These are phyloP conservation scores for Laticauda laticaudata DNA, from an alignment of 2,113 vertebrate genomes.

Conservation along the genomic window DNA sequence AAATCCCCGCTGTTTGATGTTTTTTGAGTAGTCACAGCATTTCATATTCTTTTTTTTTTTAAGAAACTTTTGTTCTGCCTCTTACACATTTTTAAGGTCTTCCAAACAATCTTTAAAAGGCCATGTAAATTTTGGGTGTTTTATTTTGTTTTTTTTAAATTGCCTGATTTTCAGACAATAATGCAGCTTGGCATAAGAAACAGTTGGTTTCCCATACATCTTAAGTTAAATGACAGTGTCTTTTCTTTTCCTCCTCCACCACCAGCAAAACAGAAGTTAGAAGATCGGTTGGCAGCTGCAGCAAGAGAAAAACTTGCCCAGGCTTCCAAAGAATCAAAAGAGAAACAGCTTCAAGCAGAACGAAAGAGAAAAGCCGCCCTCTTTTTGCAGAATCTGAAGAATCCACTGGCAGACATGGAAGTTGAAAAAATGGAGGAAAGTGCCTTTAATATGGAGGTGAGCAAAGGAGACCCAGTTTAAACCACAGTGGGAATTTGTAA, in stretches of 20 bases:
- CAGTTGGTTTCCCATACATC: too few relatives aligned
- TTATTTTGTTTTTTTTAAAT: background rate
- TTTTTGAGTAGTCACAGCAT: background rate
- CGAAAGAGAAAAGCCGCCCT: conserved; percentile 94
- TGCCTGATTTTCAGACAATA: background rate
- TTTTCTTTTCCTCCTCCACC: background rate
- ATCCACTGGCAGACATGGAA: conserved; percentile 82
- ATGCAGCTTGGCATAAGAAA: background rate
- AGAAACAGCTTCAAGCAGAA: conserved; percentile 95
- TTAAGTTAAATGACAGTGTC: background rate
- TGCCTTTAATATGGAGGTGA: conserved; percentile 75
- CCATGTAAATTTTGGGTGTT: background rate
- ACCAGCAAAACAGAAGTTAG: conserved; percentile 93
- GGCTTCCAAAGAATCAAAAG: conserved; percentile 96
- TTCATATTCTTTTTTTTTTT: background rate
- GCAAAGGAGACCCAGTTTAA: background rate
- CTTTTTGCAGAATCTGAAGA: conserved; percentile 89
- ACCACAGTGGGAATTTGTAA: background rate
- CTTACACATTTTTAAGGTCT: background rate
- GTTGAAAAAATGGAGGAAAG: conserved; percentile 77
- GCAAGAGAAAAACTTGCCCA: conserved; percentile 96
- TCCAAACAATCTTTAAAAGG: background rate
- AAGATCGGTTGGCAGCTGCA: conserved; percentile 95
- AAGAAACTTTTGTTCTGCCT: background rate
- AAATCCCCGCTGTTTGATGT: background rate